These are phyloP conservation scores for Polyploca ridens DNA, from an alignment of 2,888 invertebrate species.

Conservation along the genomic window DNA sequence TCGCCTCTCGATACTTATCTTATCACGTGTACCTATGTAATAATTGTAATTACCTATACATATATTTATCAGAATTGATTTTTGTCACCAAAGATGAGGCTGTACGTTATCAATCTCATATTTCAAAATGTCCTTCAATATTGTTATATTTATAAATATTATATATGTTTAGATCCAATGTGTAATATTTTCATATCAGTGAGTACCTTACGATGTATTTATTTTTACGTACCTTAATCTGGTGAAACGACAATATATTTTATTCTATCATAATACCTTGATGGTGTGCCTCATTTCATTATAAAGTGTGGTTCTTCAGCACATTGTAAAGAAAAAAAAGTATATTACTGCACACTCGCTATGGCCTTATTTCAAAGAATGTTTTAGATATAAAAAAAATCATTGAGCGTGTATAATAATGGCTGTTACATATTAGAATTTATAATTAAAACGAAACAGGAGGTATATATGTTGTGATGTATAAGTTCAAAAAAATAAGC, in stretches of 20 bases:
- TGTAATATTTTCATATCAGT: constrained; percentile 65
- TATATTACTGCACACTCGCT: constrained; percentile 56
- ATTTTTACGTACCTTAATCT: constrained; percentile 46
- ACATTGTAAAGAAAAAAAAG: constrained; percentile 34
- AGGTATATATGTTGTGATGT: constrained; percentile 81
- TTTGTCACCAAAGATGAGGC: constrained; percentile 78
- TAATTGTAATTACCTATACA: constrained; percentile 8
- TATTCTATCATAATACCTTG: constrained; percentile 53
- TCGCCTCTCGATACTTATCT: constrained; percentile 52
- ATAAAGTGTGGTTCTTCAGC: constrained; percentile 44
- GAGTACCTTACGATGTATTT: constrained; percentile 57
- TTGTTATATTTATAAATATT: constrained; percentile 37
- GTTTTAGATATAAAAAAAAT: constrained; percentile 51
- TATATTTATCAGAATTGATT: constrained; percentile 57
- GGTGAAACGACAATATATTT: constrained; percentile 72
- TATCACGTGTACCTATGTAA: constrained; percentile 35
- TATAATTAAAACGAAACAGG: constrained; percentile 59
- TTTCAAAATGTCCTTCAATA: constrained; percentile 39
- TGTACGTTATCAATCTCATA: constrained; percentile 49
- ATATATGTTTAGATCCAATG: constrained; percentile 38
- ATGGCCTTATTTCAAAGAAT: constrained; percentile 76
- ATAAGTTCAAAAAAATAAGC: constrained; percentile 79
- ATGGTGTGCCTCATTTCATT: constrained; percentile 59
- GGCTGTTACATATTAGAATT: constrained; percentile 76
- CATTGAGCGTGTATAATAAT: constrained; percentile 64